phyloP scores from a whole-genome alignment of 2,113 vertebrate genomes.

The Psettodes erumei region DNA sequence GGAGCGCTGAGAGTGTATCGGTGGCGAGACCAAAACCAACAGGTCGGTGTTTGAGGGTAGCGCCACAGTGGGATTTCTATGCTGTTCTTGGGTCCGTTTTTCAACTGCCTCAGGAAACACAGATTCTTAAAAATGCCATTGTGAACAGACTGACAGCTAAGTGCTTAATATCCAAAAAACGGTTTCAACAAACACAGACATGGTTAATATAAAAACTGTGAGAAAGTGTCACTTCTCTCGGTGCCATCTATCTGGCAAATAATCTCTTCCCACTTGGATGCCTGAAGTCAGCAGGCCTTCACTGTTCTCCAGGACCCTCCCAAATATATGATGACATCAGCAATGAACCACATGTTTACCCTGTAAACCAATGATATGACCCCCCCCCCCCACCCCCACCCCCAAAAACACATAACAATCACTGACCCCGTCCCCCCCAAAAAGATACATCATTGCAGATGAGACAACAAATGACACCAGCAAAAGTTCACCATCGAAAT shows the following conservation, averaged over 20 bases:
- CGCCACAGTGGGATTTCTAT: conserved; percentile 44
- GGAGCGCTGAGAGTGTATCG: conserved; percentile 46
- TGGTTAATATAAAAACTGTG: conserved; percentile 80
- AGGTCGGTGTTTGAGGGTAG: conserved; percentile 44
- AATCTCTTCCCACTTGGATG: conserved; percentile 31
- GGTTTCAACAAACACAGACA: conserved; percentile 77
- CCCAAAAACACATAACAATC: conserved; percentile 61
- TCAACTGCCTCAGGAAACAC: conserved; percentile 46
- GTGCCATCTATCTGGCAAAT: conserved; percentile 68
- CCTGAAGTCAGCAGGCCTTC: conserved; percentile 54
- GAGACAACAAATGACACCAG: conserved; percentile 73
- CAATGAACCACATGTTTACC: conserved; percentile 78
- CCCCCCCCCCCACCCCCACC: too few relatives aligned
- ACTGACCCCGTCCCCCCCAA: conserved; percentile 20
- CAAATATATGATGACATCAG: conserved; percentile 67
- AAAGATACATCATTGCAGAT: conserved; percentile 72
- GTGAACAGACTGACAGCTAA: conserved; percentile 76
- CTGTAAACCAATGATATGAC: conserved; percentile 84
- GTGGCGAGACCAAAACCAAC: conserved; percentile 55
- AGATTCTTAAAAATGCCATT: conserved; percentile 66
- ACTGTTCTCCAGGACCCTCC: conserved; percentile 51
- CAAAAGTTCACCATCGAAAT: conserved; percentile 74
- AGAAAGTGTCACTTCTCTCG: conserved; percentile 79
- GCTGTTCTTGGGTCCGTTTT: conserved; percentile 52
- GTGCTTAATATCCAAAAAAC: conserved; percentile 81